Conservation (phyloP, 1,140 invertebrate genomes). For the Drosophila erecta region DNA sequence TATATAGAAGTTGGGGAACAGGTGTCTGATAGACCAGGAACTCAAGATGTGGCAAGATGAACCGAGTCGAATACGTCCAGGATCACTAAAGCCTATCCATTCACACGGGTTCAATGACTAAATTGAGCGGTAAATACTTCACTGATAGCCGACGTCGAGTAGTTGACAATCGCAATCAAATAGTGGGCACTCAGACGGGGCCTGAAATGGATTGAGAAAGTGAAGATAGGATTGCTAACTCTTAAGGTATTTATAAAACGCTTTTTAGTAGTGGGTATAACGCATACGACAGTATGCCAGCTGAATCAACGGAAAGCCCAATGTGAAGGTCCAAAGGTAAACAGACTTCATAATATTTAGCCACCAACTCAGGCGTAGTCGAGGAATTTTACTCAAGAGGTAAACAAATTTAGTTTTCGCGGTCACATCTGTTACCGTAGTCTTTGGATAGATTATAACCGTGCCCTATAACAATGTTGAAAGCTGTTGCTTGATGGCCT, state of each 20-base stretch:
- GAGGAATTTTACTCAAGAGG: slow-evolving; percentile 31
- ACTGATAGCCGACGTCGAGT: slow-evolving; percentile 8
- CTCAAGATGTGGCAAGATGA: too few relatives aligned
- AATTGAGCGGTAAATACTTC: slow-evolving; percentile 6
- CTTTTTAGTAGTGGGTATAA: background rate
- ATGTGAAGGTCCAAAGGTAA: slow-evolving; percentile 35
- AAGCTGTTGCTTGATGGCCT: slow-evolving; percentile 25
- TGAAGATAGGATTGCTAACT: slow-evolving; percentile 13
- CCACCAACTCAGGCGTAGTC: slow-evolving; percentile 14
- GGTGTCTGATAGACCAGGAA: too few relatives aligned
- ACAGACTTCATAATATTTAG: slow-evolving; percentile 22
- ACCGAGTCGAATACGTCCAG: too few relatives aligned
- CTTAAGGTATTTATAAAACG: slow-evolving; percentile 12
- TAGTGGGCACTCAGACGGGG: slow-evolving; percentile 25
- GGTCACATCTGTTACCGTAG: background rate
- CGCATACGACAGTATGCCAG: slow-evolving; percentile 11
- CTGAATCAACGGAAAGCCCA: slow-evolving; percentile 39
- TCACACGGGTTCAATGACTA: slow-evolving; percentile 31
- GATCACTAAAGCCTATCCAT: too few relatives aligned
- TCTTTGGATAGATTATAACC: slow-evolving; percentile 5
- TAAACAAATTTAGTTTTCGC: slow-evolving; percentile 34
- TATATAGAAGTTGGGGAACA: too few relatives aligned
- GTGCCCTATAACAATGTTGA: slow-evolving; percentile 10
- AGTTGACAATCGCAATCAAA: slow-evolving; percentile 23
- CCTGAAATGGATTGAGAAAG: slow-evolving; percentile 22